Base-by-base conservation (phyloP, 1,140 invertebrate species). In the Palaemon carinicauda region DNA sequence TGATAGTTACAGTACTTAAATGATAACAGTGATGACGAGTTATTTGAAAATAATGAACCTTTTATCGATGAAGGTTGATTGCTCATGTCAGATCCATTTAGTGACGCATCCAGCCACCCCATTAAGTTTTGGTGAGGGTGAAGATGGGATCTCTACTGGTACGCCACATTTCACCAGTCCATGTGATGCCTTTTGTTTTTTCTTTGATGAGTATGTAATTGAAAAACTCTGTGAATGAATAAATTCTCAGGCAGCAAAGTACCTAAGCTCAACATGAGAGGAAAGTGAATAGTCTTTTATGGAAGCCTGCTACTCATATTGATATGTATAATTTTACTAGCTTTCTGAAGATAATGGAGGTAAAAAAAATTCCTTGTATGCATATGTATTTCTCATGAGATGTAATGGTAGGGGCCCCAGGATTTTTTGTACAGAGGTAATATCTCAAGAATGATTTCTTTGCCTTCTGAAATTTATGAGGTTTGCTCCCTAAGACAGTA, bases 361-460 rank as follows among this genome's bases (percentile, higher is more conserved):
- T 78, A 15, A 15, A 14, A 7, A 7, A 41, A 41, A 21, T 33
- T n/a, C 75, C 75, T 12, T 5, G 24, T 10, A 51, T 53, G 52
- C 51, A 53, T 21, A 24, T 5, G 2, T 21, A 54, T 24, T 80
- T 51, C 24, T 27, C 50, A n/a, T 24, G 29, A 21, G 24, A 29
- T 53, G 53, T 80, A 53, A 7, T 19, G 15, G 29, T 53, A 54
- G 51, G 50, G 78, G 78, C 24, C 24, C 15, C 12, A 21, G 19
- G 31, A 3, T 80, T 29, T 80, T 80, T 56, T 56, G 78, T 56
- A 56, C n/a, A 15, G 75, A 78, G 31, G 78, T 80, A 14, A 80
- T 56, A 53, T 52, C 33, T 29, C 5, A 53, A 27, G 24, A 80
- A 14, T 27, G 51, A 10, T 80, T 80, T 52, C 12, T 78, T 14